These are phyloP conservation scores for Indicator maculatus DNA, from an alignment of 2,113 vertebrate species.

Conservation along the genomic window DNA sequence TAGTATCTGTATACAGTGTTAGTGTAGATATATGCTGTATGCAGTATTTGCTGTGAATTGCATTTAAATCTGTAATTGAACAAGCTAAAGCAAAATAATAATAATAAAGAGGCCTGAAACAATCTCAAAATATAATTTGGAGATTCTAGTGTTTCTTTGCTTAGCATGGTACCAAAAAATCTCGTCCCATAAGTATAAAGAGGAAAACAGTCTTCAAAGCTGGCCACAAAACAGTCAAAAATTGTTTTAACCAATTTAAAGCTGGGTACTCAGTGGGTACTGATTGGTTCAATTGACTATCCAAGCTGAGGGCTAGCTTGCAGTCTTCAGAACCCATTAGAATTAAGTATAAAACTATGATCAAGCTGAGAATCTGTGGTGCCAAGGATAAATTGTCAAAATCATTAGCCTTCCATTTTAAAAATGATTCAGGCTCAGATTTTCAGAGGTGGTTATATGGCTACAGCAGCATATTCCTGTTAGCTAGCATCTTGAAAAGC, in stretches of 20 bases:
- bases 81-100: not conserved
- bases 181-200: fast-evolving
- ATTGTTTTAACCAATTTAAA: not conserved
- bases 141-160: not conserved
- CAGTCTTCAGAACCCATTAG: not conserved
- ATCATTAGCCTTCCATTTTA: not conserved
- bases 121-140: not conserved
- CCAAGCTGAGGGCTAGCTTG: not conserved
- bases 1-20: not conserved
- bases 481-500: not conserved
- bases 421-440: not conserved
- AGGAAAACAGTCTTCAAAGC: not conserved
- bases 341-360: not conserved
- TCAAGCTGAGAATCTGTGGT: not conserved
- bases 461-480: not conserved
- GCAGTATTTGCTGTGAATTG: not conserved
- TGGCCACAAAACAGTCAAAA: not conserved
- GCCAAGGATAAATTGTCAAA: not conserved
- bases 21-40: not conserved
- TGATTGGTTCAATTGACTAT: not conserved
- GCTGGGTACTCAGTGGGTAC: not conserved
- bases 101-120: not conserved
- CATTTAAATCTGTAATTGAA: not conserved
- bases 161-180: not conserved
- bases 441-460: not conserved